Conservation (phyloP, 92 coral and sea anemone genomes). For the Epizoanthus illoricatus region DNA sequence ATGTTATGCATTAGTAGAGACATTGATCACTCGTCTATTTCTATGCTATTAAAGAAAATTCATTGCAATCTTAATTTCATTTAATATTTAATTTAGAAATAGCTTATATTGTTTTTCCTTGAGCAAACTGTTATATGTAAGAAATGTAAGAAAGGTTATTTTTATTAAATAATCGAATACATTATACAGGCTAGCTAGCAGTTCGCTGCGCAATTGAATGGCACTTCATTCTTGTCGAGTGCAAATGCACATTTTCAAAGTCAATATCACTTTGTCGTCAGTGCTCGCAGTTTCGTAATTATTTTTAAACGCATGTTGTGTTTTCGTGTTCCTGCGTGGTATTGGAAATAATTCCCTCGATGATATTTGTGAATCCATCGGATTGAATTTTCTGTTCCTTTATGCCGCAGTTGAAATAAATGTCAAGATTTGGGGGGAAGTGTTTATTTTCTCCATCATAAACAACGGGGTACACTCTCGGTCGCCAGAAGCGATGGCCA, state of each 20-base stretch:
- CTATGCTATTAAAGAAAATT: no score
- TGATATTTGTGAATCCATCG: conserved; percentile 24
- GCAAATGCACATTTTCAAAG: not conserved
- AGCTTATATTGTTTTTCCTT: no score
- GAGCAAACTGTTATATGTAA: no score
- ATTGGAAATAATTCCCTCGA: not conserved
- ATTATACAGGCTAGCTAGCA: no score
- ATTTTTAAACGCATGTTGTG: conserved; percentile 1
- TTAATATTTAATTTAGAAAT: no score
- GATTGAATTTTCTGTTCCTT: conserved; percentile 32
- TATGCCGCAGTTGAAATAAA: conserved; percentile 52
- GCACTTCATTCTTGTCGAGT: no score
- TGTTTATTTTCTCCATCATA: conserved; percentile 84
- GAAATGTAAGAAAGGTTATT: no score
- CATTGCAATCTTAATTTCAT: no score
- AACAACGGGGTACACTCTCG: conserved; percentile 73
- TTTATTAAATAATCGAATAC: no score
- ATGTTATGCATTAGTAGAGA: no score
- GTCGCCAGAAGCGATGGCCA: conserved; percentile 58
- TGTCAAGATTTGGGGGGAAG: conserved; percentile 77
- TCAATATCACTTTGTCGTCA: not conserved
- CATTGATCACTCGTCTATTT: no score
- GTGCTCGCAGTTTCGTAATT: not conserved
- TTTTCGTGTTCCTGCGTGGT: not conserved
- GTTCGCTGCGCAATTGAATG: no score